Evolutionary conservation across 2,113 vertebrate genomes (phyloP).

Genomic region (Aplodontia rufa): DNA sequence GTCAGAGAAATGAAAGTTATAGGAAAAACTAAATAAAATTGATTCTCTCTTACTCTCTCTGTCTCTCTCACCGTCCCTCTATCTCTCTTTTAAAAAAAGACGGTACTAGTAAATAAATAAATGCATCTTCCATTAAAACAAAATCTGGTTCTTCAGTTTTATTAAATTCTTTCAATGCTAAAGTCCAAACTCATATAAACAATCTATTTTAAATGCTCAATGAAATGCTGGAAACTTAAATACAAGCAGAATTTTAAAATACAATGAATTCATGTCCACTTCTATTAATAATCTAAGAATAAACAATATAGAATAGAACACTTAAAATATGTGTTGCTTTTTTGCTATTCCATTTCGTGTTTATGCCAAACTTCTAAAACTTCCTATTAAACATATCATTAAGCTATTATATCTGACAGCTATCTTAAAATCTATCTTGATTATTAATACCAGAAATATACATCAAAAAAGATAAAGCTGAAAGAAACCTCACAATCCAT

Average conservation of each 20-base stretch:
- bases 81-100: too few species aligned
- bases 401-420: not conserved
- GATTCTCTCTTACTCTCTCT: too few species aligned
- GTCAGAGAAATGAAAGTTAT: too few species aligned
- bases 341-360: slow-evolving; percentile 22
- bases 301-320: not conserved
- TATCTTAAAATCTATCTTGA: not conserved
- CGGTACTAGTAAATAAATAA: slow-evolving; percentile 28
- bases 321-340: not conserved
- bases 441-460: not conserved
- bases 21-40: too few species aligned
- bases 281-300: slow-evolving; percentile 33
- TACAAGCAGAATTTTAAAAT: slow-evolving; percentile 38
- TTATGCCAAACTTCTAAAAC: not conserved
- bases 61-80: too few species aligned
- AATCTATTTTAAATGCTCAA: not conserved
- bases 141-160: not conserved
- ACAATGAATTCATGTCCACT: not conserved
- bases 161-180: slow-evolving; percentile 1
- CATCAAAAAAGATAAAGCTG: slow-evolving; percentile 3
- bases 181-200: slow-evolving; percentile 12
- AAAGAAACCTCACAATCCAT: slow-evolving; percentile 27
- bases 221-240: slow-evolving; percentile 32
- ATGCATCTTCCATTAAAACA: not conserved
- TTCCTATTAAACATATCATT: not conserved